Base-by-base conservation (phyloP, 2,113 vertebrate genomes). In the Cyprinodon variegatus region DNA sequence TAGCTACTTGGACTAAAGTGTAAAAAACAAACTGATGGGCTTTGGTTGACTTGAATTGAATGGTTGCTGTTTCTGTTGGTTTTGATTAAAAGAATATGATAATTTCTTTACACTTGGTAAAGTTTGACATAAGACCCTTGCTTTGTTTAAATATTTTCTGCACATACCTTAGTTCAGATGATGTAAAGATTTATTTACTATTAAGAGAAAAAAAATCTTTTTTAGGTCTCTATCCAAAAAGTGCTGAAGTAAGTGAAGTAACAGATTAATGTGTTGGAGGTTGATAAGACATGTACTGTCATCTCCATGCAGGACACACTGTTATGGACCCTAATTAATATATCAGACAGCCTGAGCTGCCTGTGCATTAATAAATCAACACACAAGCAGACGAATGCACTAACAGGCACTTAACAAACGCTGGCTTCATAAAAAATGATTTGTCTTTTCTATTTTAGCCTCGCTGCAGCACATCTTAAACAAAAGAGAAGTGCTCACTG, bases 231-330 rank as follows among this genome's bases (percentile, higher is more conserved):
- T 82, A 85, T 81, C 78, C 88, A 78, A 90, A 90, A 83, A 92
- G 92, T 90, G 91, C 85, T 91, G 83, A 91, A 79, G 72, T 89
- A 73, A 83, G 83, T 84, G 88, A 92, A 90, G 74, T 86, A 91
- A 95, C 94, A 94, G 90, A 94, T 95, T 90, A 92, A 78, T 61
- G 71, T 63, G 81, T 77, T 75, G 41, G 78, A 76, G 78, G 88
- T 94, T 92, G 89, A 85, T 85, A 88, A 90, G 76, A 90, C 74
- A 39, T 82, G 80, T 77, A 61, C 86, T 82, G 79, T 92, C 88
- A 86, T 90, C 86, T 91, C 89, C 83, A 64, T 86, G 87, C 92
- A 91, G 78, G 85, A 82, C 71, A 39, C 70, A 71, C 29, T 53
- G 53, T 91, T 92, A 90, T 81, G 74, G 75, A 50, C 68, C 59